Conservation (phyloP, 2,113 vertebrate genomes). For the Paramormyrops kingsleyae region DNA sequence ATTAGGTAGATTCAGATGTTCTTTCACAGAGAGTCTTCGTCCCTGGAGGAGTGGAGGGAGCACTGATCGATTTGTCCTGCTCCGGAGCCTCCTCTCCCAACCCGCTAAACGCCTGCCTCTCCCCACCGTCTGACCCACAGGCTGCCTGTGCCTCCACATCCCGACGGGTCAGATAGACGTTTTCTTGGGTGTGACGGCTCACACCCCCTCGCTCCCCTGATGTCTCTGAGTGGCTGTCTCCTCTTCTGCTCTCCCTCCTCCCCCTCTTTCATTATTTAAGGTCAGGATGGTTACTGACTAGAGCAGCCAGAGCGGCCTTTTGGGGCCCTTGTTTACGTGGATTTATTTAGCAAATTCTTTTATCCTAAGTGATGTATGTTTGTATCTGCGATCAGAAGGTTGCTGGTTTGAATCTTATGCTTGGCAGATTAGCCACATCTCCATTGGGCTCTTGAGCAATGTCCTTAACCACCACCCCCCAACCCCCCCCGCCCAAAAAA, state of each 20-base stretch:
- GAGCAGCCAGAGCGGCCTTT: not conserved
- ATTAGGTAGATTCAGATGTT: constrained; percentile 48
- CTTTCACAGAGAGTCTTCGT: constrained; percentile 30
- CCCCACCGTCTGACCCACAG: constrained; percentile 12
- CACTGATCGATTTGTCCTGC: constrained; percentile 45
- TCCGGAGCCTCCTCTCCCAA: constrained; percentile 27
- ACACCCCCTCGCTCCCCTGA: not conserved
- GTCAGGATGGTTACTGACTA: not conserved
- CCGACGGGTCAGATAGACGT: not conserved
- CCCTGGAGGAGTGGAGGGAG: constrained; percentile 16
- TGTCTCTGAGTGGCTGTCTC: not conserved
- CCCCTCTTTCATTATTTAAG: not conserved
- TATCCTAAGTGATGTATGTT: not conserved
- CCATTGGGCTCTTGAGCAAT: not conserved
- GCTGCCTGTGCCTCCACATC: not conserved
- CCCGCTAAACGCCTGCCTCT: constrained; percentile 29
- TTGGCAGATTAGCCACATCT: not conserved
- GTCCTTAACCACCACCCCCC: not conserved
- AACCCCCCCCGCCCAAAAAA: not conserved
- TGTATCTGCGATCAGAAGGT: not conserved
- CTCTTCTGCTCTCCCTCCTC: not conserved
- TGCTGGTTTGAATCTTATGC: not conserved
- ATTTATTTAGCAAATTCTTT: not conserved
- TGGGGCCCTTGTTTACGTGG: not conserved
- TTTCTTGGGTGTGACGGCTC: not conserved